Conservation (phyloP, 1,140 invertebrate genomes). For the Gryon sp. region DNA sequence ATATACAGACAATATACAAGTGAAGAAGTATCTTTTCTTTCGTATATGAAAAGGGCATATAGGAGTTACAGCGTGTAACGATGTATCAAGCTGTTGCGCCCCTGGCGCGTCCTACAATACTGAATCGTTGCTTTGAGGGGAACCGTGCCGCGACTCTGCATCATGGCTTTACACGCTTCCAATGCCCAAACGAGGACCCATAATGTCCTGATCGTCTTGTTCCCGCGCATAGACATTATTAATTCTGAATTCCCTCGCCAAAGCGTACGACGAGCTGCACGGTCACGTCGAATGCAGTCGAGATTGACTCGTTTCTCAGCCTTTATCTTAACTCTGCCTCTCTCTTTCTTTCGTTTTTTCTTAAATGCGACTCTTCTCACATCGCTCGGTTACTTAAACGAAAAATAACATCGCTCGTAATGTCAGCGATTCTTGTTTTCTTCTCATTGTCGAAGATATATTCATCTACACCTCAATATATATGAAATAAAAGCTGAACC, state of each 20-base stretch:
- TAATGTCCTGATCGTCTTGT: conserved; percentile 70
- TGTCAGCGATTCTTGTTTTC: conserved; percentile 54
- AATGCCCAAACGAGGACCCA: conserved; percentile 76
- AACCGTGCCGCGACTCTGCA: conserved; percentile 73
- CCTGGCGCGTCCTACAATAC: conserved; percentile 77
- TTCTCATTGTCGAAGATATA: conserved; percentile 56
- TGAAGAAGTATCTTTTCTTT: conserved; percentile 43
- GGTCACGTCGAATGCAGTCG: conserved; percentile 45
- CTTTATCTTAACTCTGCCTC: conserved; percentile 46
- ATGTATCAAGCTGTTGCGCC: conserved; percentile 80
- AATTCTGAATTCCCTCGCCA: conserved; percentile 68
- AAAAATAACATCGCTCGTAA: conserved; percentile 50
- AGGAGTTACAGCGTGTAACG: conserved; percentile 78
- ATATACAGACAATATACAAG: too few relatives aligned
- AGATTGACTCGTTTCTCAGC: conserved; percentile 70
- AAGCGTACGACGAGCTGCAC: conserved; percentile 59
- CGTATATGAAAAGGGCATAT: conserved; percentile 65
- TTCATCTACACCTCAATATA: conserved; percentile 50
- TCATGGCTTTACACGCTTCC: conserved; percentile 76
- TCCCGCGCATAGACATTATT: conserved; percentile 76
- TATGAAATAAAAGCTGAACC: conserved; percentile 45
- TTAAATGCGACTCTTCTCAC: conserved; percentile 56
- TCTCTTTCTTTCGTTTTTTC: conserved; percentile 45
- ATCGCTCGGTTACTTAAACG: conserved; percentile 50
- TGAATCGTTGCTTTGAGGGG: conserved; percentile 76